These are phyloP conservation scores for Delichon dasypus DNA, from an alignment of 2,797 vertebrate genomes.

Conservation along the genomic window DNA sequence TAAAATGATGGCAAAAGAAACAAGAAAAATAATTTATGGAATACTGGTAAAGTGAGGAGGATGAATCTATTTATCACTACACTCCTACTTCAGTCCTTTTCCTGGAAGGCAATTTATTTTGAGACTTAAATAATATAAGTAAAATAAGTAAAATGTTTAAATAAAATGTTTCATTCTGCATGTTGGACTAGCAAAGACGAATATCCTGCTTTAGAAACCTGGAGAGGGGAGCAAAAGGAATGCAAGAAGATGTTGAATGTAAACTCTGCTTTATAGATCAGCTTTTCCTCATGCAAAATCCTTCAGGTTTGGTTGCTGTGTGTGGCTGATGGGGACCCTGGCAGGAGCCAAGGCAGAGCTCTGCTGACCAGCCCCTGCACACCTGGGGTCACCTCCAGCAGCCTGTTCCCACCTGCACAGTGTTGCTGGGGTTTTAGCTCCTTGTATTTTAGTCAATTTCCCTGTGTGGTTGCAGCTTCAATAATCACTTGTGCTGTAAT, in stretches of 20 bases:
- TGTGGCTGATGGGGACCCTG: background rate
- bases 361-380: background rate
- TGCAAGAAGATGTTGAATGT: background rate
- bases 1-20: background rate
- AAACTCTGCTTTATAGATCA: background rate
- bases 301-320: background rate
- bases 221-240: background rate
- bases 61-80: background rate
- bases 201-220: background rate
- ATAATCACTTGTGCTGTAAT: background rate
- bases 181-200: background rate
- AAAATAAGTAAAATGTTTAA: background rate
- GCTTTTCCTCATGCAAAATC: background rate
- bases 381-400: background rate
- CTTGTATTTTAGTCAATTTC: background rate
- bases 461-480: background rate
- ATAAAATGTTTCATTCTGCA: background rate
- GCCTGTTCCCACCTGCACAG: background rate
- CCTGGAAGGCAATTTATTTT: background rate
- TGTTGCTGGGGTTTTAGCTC: background rate
- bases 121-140: background rate
- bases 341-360: background rate
- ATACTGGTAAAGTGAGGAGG: background rate
- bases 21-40: background rate
- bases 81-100: background rate